Evolutionary conservation across 2,113 vertebrate genomes (phyloP).

Genomic region (Cromileptes altivelis): DNA sequence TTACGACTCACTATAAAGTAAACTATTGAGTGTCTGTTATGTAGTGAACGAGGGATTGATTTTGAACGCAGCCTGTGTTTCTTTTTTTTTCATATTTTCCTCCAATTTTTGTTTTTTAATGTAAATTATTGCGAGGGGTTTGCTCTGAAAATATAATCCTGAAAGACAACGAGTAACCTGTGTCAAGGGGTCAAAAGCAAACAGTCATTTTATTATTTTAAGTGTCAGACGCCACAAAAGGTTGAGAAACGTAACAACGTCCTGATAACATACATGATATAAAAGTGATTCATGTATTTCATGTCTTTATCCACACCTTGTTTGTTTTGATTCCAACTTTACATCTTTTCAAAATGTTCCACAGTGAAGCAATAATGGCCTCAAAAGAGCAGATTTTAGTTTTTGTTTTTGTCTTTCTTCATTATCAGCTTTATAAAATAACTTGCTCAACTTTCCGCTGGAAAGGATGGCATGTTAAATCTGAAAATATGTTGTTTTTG

Average conservation of each 20-base stretch:
- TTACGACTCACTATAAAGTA: neutral
- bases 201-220: neutral
- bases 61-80: neutral
- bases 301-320: neutral
- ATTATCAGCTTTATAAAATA: slow-evolving; percentile 17
- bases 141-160: neutral
- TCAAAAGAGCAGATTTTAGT: slow-evolving; percentile 10
- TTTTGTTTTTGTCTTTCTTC: slow-evolving; percentile 1
- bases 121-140: neutral
- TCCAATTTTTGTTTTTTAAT: neutral
- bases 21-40: neutral
- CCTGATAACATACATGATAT: neutral
- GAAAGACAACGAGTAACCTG: too few species aligned
- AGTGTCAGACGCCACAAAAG: neutral
- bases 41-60: neutral
- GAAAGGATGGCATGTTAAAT: slow-evolving; percentile 27
- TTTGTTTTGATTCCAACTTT: neutral
- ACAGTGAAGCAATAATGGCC: neutral
- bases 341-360: neutral
- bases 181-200: too few species aligned
- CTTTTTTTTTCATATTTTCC: neutral
- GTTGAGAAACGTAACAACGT: neutral
- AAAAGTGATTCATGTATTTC: neutral
- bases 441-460: slow-evolving; percentile 43
- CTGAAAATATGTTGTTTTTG: slow-evolving; percentile 66